phyloP scores from a whole-genome alignment of 2,888 invertebrate genomes.

The Salticus scenicus region DNA sequence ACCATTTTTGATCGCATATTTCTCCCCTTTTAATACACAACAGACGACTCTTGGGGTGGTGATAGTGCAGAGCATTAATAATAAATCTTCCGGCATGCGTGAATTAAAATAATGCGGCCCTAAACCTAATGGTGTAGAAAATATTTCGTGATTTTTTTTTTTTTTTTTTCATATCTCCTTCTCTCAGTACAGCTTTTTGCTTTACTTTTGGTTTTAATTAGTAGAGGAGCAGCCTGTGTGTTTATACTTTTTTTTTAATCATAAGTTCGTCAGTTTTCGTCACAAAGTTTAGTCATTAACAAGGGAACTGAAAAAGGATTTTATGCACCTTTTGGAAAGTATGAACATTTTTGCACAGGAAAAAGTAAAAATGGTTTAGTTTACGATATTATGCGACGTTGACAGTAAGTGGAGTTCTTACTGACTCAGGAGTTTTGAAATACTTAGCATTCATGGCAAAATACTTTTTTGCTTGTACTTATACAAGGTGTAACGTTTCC shows the following conservation, averaged over 20 bases:
- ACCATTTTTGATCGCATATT: not conserved
- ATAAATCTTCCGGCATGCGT: constrained; percentile 57
- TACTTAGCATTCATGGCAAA: too few species aligned
- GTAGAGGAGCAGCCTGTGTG: constrained; percentile 29
- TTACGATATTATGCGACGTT: not conserved
- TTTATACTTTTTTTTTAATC: not conserved
- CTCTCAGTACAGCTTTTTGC: constrained; percentile 1
- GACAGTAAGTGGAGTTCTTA: not conserved
- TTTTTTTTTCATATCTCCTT: not conserved
- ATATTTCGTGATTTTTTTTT: constrained; percentile 54
- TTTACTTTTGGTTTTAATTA: constrained; percentile 61
- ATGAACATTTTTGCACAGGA: not conserved
- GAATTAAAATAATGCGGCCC: constrained; percentile 65
- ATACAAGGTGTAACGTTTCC: too few species aligned
- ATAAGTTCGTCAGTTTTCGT: not conserved
- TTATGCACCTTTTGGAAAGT: not conserved
- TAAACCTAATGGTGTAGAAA: constrained; percentile 62
- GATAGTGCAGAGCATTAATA: constrained; percentile 31
- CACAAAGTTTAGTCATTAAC: constrained; percentile 44
- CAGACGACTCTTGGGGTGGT: constrained; percentile 1
- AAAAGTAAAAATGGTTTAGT: not conserved
- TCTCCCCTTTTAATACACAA: not conserved
- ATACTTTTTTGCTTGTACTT: too few species aligned
- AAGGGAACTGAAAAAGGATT: not conserved
- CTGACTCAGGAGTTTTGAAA: not conserved